Conservation (phyloP, 2,888 invertebrate genomes). For the Chymomyza caudatula region DNA sequence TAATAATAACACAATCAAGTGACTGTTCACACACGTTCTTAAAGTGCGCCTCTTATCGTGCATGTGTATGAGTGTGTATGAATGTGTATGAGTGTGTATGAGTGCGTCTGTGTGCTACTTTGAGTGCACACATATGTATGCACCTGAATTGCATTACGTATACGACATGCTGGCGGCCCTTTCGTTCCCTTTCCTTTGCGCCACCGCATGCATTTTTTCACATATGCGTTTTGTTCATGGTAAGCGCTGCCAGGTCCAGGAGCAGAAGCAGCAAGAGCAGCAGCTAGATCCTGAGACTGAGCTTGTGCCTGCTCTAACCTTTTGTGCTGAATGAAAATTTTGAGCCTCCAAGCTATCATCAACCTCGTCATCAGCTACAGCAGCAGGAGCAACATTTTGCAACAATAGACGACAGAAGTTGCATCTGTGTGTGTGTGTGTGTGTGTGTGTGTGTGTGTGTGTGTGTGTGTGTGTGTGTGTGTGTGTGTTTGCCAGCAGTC, state of each 20-base stretch:
- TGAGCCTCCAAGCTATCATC: conserved; percentile 62
- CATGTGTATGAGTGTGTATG: conserved; percentile 8
- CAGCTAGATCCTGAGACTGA: not conserved
- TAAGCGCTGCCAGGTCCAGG: conserved; percentile 5
- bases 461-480: conserved; percentile 20
- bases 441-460: too few species aligned
- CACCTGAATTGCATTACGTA: conserved; percentile 59
- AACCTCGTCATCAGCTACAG: conserved; percentile 33
- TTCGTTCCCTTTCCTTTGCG: not conserved
- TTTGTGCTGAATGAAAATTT: conserved; percentile 55
- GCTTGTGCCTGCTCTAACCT: not conserved
- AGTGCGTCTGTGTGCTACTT: not conserved
- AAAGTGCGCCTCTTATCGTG: conserved; percentile 35
- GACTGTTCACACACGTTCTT: conserved; percentile 66
- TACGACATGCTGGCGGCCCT: conserved; percentile 33
- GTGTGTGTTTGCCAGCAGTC: conserved; percentile 58
- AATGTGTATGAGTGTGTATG: not conserved
- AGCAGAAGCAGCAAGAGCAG: not conserved
- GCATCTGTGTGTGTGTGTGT: conserved; percentile 7
- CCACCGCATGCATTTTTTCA: too few species aligned
- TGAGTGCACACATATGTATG: conserved; percentile 54
- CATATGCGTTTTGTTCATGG: conserved; percentile 58
- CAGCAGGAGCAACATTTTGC: conserved; percentile 46
- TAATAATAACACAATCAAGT: conserved; percentile 71
- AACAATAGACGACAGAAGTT: conserved; percentile 46